Conservation (phyloP, 2,888 invertebrate species). For the Melieria omissa region DNA sequence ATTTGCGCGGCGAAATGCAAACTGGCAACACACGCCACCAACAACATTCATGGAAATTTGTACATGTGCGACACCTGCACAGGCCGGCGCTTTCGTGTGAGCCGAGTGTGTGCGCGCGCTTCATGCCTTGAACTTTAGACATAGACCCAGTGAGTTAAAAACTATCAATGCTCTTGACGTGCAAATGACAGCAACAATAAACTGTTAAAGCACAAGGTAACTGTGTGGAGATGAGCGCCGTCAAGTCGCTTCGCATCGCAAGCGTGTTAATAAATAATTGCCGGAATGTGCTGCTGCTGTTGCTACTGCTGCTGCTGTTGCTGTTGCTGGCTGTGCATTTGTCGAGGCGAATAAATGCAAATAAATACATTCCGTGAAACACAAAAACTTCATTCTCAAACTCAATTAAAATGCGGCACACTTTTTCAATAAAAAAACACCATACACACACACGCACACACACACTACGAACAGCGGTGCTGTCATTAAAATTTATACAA, state of each 20-base stretch:
- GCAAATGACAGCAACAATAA: too few species aligned
- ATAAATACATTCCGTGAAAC: neutral
- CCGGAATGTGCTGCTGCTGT: constrained; percentile 12
- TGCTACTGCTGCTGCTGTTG: constrained; percentile 1
- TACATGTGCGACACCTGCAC: constrained; percentile 10
- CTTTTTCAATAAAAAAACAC: constrained; percentile 5
- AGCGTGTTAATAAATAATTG: too few species aligned
- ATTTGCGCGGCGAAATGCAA: neutral
- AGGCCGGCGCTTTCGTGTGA: neutral
- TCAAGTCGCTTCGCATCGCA: too few species aligned
- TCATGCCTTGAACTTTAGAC: constrained; percentile 31
- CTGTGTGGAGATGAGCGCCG: too few species aligned
- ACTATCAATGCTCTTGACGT: too few species aligned
- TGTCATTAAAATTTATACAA: too few species aligned
- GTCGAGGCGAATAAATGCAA: neutral
- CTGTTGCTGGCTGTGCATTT: neutral
- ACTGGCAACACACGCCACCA: too few species aligned
- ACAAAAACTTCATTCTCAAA: constrained; percentile 3
- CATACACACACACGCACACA: neutral
- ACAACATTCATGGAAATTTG: too few species aligned
- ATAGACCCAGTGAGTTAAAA: neutral
- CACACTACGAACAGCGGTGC: neutral
- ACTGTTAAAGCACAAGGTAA: too few species aligned
- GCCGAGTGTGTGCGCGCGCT: neutral
- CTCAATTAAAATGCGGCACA: constrained; percentile 16